Evolutionary conservation across 2,797 vertebrate genomes (phyloP).

Genomic region (Bovichtus variegatus): DNA sequence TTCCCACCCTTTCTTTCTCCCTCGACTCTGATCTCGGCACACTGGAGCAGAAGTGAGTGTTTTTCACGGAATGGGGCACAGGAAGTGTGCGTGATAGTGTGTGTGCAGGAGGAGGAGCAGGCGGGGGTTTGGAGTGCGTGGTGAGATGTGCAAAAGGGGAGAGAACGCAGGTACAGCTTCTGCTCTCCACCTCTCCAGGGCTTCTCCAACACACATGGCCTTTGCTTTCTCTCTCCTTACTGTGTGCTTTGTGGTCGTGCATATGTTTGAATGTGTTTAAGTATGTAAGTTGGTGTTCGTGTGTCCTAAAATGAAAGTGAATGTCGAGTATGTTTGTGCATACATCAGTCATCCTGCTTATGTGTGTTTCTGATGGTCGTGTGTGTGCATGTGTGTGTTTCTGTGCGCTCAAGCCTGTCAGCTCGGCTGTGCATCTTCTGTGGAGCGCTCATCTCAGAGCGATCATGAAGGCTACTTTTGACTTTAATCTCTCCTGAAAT

Average conservation of each 20-base stretch:
- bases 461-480: conserved; percentile 78
- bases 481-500: conserved; percentile 81
- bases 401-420: conserved; percentile 60
- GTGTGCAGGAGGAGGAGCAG: conserved; percentile 16
- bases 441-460: conserved; percentile 55
- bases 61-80: conserved; percentile 61
- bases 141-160: conserved; percentile 24
- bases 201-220: conserved; percentile 44
- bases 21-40: conserved; percentile 71
- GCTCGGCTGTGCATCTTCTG: conserved; percentile 61
- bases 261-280: neutral
- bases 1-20: conserved; percentile 54
- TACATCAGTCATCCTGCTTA: conserved; percentile 48
- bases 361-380: conserved; percentile 22
- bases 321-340: conserved; percentile 7
- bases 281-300: conserved; percentile 21
- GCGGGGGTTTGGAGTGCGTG: conserved; percentile 34
- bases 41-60: conserved; percentile 73
- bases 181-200: conserved; percentile 45
- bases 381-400: conserved; percentile 31
- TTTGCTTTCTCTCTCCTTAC: conserved; percentile 23
- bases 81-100: conserved; percentile 38
- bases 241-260: conserved; percentile 8
- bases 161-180: conserved; percentile 40
- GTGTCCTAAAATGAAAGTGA: conserved; percentile 28